These are phyloP conservation scores for Pyrrhosoma nymphula DNA, from an alignment of 2,888 invertebrate species.

Conservation along the genomic window DNA sequence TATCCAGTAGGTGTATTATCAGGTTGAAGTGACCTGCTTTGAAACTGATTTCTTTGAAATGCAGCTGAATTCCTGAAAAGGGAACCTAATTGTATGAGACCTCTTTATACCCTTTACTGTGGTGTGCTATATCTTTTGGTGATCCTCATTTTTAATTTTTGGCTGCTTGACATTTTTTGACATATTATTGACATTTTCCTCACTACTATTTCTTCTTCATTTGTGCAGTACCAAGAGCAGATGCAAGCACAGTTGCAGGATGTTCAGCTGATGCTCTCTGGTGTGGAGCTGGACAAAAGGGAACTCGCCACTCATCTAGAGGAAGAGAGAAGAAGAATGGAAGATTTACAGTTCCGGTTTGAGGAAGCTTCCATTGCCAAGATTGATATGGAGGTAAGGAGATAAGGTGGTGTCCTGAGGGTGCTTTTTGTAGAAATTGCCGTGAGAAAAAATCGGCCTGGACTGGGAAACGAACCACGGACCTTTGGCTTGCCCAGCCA, in stretches of 20 bases:
- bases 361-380: conserved; percentile 95
- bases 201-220: not conserved
- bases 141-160: no score
- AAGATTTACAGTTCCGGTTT: conserved; percentile 93
- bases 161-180: not conserved
- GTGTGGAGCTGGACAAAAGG: conserved; percentile 78
- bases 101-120: no score
- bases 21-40: no score
- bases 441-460: no score
- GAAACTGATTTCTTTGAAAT: no score
- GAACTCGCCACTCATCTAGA: conserved; percentile 84
- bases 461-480: no score
- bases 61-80: no score
- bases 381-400: conserved; percentile 91
- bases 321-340: conserved; percentile 89
- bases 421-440: not conserved
- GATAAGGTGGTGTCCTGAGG: no score
- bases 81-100: no score
- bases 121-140: no score
- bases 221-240: conserved; percentile 73
- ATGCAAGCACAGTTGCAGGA: conserved; percentile 76
- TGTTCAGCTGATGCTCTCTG: conserved; percentile 78
- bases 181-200: not conserved
- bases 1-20: no score
- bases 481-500: no score